Percentiles rank a stretch among this genome's conserved stretches.
Conservation (phyloP, 1,140 invertebrate genomes). For the Hestina assimilis region DNA sequence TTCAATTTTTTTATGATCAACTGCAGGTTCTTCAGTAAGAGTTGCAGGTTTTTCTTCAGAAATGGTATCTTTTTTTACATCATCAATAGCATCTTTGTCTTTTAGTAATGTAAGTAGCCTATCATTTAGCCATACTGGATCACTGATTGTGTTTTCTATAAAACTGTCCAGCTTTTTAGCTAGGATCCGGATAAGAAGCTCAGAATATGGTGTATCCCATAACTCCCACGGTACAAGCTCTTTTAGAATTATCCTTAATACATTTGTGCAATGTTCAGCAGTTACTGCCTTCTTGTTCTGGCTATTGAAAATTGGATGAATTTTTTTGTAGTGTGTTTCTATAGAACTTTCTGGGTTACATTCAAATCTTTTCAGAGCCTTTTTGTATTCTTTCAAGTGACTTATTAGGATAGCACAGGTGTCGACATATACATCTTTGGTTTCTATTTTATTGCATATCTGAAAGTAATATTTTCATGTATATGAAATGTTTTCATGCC, state of each 20-base stretch:
- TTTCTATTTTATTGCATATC: conserved; percentile 72
- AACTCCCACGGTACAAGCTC: conserved; percentile 83
- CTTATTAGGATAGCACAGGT: conserved; percentile 71
- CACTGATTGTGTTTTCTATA: conserved; percentile 67
- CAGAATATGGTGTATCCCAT: conserved; percentile 82
- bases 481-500: no score
- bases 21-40: background rate
- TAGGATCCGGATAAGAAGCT: conserved; percentile 80
- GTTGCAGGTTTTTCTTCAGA: conserved; percentile 2
- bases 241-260: conserved; percentile 79
- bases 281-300: conserved; percentile 63
- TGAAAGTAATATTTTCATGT: conserved; percentile 29
- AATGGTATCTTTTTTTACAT: conserved; percentile 1
- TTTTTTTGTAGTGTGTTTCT: conserved; percentile 58
- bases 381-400: conserved; percentile 79
- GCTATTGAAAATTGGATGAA: conserved; percentile 52
- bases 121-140: conserved; percentile 79
- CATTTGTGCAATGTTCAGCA: conserved; percentile 80
- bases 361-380: conserved; percentile 73
- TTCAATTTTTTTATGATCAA: conserved; percentile 20
- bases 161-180: conserved; percentile 79
- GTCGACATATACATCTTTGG: conserved; percentile 68
- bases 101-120: conserved; percentile 53
- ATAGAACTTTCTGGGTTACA: conserved; percentile 51
- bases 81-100: background rate